These are phyloP conservation scores for Desmophyllum pertusum DNA, from an alignment of 92 coral and sea anemone species.

Conservation along the genomic window DNA sequence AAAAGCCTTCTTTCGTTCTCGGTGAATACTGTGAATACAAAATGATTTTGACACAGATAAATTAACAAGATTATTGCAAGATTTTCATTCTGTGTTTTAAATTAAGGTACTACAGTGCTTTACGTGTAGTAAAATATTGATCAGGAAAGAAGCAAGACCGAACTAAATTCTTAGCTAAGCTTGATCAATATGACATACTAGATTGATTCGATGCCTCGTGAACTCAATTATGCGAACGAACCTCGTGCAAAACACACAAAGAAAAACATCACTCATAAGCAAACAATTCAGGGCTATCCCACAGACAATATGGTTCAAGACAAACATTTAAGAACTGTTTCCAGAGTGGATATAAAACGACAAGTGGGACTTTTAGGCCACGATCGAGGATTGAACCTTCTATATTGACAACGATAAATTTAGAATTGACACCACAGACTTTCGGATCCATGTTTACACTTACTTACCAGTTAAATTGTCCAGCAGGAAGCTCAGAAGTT, in stretches of 20 bases:
- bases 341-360: not conserved
- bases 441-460: slow-evolving; percentile 60
- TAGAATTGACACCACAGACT: slow-evolving; percentile 84
- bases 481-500: slow-evolving; percentile 84
- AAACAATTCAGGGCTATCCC: slow-evolving; percentile 10
- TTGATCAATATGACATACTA: slow-evolving; percentile 5
- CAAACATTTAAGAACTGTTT: not conserved
- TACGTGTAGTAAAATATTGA: not conserved
- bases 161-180: not conserved
- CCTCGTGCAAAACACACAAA: slow-evolving; percentile 51
- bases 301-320: not conserved
- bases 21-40: slow-evolving; percentile 31
- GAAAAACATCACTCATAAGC: slow-evolving; percentile 34
- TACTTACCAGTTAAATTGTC: slow-evolving; percentile 97
- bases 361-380: not conserved
- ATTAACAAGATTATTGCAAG: not conserved
- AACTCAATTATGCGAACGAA: slow-evolving; percentile 20
- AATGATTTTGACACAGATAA: not conserved
- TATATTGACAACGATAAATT: slow-evolving; percentile 51
- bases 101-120: not conserved
- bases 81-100: too few species aligned
- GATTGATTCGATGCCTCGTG: slow-evolving; percentile 9
- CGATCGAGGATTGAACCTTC: not conserved
- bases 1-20: not conserved
- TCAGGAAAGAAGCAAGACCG: slow-evolving; percentile 1